Percentiles rank a stretch among this genome's conserved stretches.
Conservation (phyloP, 2,113 vertebrate species). For the Ailurus styani region DNA sequence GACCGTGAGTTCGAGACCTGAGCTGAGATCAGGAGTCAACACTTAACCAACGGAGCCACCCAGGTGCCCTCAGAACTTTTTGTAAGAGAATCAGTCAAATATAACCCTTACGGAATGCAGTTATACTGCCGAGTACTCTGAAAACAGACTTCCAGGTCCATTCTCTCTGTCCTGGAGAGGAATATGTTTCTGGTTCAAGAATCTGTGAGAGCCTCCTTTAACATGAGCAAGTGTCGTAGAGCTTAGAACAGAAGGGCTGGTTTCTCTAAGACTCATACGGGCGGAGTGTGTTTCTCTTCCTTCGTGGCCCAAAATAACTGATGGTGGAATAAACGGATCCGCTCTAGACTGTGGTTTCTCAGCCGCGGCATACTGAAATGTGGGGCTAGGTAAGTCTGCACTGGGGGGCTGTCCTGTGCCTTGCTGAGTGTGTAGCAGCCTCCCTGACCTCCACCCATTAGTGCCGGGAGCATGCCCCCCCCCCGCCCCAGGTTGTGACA, state of each 20-base stretch:
- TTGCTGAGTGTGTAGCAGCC: background rate
- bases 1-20: background rate
- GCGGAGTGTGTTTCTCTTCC: background rate
- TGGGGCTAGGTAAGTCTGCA: background rate
- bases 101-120: background rate
- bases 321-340: background rate
- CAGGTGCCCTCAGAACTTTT: background rate
- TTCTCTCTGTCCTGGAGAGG: background rate
- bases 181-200: background rate
- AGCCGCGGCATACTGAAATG: background rate
- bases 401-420: background rate
- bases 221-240: too few relatives aligned
- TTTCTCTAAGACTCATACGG: background rate
- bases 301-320: background rate
- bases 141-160: background rate
- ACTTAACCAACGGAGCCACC: background rate
- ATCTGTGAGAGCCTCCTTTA: background rate
- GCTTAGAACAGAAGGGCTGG: background rate
- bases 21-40: background rate
- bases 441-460: background rate
- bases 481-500: background rate
- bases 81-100: background rate
- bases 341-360: background rate
- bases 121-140: background rate
- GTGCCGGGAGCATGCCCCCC: fast-evolving